These are phyloP conservation scores for Acleris sparsana DNA, from an alignment of 2,888 invertebrate species.

Conservation along the genomic window DNA sequence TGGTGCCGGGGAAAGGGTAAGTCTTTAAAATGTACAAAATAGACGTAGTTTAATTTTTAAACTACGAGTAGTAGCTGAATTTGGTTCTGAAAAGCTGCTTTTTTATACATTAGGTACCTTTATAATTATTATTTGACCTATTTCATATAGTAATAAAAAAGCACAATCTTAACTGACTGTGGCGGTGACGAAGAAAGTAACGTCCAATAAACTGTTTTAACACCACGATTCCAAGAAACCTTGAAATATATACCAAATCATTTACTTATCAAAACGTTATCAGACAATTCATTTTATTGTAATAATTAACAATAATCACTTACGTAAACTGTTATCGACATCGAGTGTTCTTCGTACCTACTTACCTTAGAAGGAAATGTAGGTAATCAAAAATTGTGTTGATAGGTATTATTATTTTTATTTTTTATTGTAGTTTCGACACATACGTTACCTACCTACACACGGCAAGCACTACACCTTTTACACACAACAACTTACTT, in stretches of 20 bases:
- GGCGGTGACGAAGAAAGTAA: too few species aligned
- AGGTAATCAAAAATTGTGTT: slow-evolving; percentile 15
- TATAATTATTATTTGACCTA: too few species aligned
- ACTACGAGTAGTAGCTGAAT: too few species aligned
- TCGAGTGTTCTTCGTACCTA: slow-evolving; percentile 39
- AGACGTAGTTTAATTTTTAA: too few species aligned
- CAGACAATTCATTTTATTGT: slow-evolving; percentile 42
- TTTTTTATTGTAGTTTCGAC: too few species aligned
- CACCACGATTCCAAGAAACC: slow-evolving; percentile 18
- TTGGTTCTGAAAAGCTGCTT: background rate
- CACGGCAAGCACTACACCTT: too few species aligned
- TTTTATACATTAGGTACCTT: background rate
- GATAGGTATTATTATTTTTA: background rate
- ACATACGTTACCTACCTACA: too few species aligned
- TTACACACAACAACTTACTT: too few species aligned
- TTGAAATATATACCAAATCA: slow-evolving; percentile 38
- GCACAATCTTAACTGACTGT: too few species aligned
- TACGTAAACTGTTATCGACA: slow-evolving; percentile 43
- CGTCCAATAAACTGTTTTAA: slow-evolving; percentile 1
- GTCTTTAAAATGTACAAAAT: background rate
- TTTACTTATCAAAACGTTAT: slow-evolving; percentile 39
- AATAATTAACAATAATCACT: slow-evolving; percentile 39
- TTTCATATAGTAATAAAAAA: too few species aligned
- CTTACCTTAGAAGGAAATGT: slow-evolving; percentile 43
- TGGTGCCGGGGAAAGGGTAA: slow-evolving; percentile 34